Evolutionary conservation across 2,113 vertebrate genomes (phyloP).

Genomic region (Pseudorasbora parva): DNA sequence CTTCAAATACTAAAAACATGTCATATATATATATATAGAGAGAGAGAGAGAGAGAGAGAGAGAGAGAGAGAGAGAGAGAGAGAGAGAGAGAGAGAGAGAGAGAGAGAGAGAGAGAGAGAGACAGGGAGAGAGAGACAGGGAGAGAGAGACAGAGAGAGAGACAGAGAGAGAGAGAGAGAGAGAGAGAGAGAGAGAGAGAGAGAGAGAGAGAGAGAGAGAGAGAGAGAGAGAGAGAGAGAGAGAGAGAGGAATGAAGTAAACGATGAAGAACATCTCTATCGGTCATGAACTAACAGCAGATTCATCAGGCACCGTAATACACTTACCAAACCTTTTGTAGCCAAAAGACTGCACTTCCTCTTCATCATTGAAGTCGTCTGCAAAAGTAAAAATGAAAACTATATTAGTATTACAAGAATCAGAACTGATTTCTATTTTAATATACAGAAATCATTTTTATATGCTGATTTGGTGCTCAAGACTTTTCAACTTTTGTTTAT

Average conservation of each 20-base stretch:
- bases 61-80: too few relatives aligned
- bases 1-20: slow-evolving; percentile 4
- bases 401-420: slow-evolving; percentile 10
- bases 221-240: too few relatives aligned
- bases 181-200: too few relatives aligned
- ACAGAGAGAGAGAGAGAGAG: too few relatives aligned
- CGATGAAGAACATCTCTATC: not conserved
- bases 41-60: too few relatives aligned
- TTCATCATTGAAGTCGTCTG: slow-evolving; percentile 96
- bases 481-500: not conserved
- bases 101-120: too few relatives aligned
- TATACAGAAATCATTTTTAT: not conserved
- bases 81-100: too few relatives aligned
- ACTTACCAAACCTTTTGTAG: slow-evolving; percentile 98
- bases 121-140: too few relatives aligned
- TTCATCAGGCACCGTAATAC: not conserved
- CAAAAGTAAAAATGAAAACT: slow-evolving; percentile 53
- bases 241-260: slow-evolving; percentile 9
- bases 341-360: slow-evolving; percentile 98
- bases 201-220: too few relatives aligned
- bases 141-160: too few relatives aligned
- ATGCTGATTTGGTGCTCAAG: not conserved
- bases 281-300: not conserved
- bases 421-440: too few relatives aligned
- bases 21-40: too few relatives aligned